Conservation (phyloP, 2,797 vertebrate species). For the Lithobates pipiens region DNA sequence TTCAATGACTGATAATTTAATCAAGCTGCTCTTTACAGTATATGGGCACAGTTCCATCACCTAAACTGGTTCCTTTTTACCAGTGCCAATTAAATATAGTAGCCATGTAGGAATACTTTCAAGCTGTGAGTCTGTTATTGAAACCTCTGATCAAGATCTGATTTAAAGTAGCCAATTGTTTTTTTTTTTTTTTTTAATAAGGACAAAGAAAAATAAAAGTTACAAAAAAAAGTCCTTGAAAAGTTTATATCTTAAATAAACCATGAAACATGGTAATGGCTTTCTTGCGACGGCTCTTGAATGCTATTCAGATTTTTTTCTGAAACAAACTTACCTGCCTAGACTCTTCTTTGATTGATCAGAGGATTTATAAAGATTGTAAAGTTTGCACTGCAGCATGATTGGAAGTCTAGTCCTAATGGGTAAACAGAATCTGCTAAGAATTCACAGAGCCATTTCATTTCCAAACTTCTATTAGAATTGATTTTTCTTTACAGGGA, state of each 20-base stretch:
- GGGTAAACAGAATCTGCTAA: slow-evolving; percentile 38
- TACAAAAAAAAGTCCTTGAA: slow-evolving; percentile 19
- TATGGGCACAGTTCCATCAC: slow-evolving; percentile 5
- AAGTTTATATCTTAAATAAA: slow-evolving; percentile 43
- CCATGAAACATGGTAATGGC: slow-evolving; percentile 22
- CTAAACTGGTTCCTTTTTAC: slow-evolving; percentile 2
- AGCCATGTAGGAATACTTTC: slow-evolving; percentile 16
- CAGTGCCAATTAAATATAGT: slow-evolving; percentile 15
- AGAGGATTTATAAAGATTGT: slow-evolving; percentile 55
- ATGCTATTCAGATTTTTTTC: slow-evolving; percentile 6
- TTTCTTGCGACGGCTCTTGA: slow-evolving; percentile 15
- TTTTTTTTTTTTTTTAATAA: neutral
- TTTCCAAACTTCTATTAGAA: slow-evolving; percentile 37
- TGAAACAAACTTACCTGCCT: slow-evolving; percentile 20
- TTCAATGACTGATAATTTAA: neutral
- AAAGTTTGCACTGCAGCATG: slow-evolving; percentile 42
- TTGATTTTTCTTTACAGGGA: slow-evolving; percentile 34
- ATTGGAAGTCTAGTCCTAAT: slow-evolving; percentile 48
- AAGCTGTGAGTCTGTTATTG: neutral
- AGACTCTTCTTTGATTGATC: slow-evolving; percentile 38
- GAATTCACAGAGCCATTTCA: slow-evolving; percentile 34
- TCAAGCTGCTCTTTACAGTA: neutral
- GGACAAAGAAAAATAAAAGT: slow-evolving; percentile 9
- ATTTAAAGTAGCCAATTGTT: neutral
- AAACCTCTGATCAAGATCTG: neutral